Base-by-base conservation (phyloP, 2,888 invertebrate genomes). In the Aporophyla nigra region DNA sequence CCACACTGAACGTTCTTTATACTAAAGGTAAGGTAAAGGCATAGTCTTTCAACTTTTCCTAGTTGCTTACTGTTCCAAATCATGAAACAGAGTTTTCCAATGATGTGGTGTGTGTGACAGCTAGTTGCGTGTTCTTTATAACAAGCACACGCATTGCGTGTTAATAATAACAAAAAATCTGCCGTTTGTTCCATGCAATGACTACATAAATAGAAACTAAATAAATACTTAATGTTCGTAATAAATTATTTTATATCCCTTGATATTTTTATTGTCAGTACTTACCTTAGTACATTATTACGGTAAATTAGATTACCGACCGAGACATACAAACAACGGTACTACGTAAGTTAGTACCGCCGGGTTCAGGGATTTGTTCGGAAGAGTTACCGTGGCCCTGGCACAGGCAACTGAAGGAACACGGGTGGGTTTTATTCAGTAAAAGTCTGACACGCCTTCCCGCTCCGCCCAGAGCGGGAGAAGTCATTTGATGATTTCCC, bases 1-100 rank as follows among this genome's bases (percentile, higher is more conserved):
- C 97, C 27, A 97, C 97, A 0, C 88, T 97, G 76, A 97, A 97
- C 91, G 95, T 97, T 5, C 93, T 95, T 62, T 97, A 97, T 86
- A 96, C 97, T 0, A 92, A 95, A 92, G 95, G 93, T 93, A 68
- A 53, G 24, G 19, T 7, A 3, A 51, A 33, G 10, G 1, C 9
- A 9, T 43, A n/a, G 3, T 43, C 10, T 65, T 51, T 43, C 19
- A 49, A 19, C 40, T 70, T 21, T 51, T 51, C 10, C 40, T 33
- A 33, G 1, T 12, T 24, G 19, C 9, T 68, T 5, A 43, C 43
- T 21, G 65, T 6, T 46, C 10, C 65, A 21, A 70, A 46, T 66
- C 9, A 14, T 27, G 6, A 53, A 46, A 49, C 0, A 5, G 14
- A 65, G 21, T n/a, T 56, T 16, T n/a, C 9, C 10, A 53, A 21